Conservation (phyloP, 1,140 invertebrate genomes). For the Mactra quadrangularis region DNA sequence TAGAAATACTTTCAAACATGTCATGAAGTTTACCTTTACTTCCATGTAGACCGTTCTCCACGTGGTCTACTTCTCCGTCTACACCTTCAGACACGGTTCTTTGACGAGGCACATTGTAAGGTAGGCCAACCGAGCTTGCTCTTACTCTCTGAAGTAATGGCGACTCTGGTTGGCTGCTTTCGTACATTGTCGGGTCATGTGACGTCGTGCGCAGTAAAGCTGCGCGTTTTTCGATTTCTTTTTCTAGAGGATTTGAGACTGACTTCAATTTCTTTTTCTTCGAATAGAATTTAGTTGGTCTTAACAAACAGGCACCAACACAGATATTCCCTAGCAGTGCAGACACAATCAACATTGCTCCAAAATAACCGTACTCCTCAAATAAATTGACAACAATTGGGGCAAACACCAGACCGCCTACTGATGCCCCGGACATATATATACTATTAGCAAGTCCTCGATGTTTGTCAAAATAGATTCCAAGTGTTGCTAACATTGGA, state of each 20-base stretch:
- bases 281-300: constrained; percentile 40
- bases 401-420: constrained; percentile 44
- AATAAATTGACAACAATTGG: constrained; percentile 39
- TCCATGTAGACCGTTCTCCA: not conserved
- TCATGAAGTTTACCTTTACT: not conserved
- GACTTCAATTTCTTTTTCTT: not conserved
- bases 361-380: constrained; percentile 49
- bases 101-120: not conserved
- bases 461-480: constrained; percentile 36
- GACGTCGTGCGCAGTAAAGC: not conserved
- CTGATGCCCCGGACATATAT: not conserved
- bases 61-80: not conserved
- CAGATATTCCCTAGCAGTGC: constrained; percentile 32
- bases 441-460: constrained; percentile 53
- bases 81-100: not conserved
- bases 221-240: not conserved
- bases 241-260: not conserved
- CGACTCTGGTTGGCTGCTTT: not conserved
- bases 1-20: constrained; percentile 26
- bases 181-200: not conserved
- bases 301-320: constrained; percentile 13
- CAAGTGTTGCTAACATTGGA: constrained; percentile 48
- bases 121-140: not conserved
- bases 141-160: constrained; percentile 4
- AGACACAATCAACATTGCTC: constrained; percentile 40